Evolutionary conservation across 2,797 vertebrate species (phyloP), one percentile per base, ranked within the genome.

Genomic region (Melanotaenia maccullochi): DNA sequence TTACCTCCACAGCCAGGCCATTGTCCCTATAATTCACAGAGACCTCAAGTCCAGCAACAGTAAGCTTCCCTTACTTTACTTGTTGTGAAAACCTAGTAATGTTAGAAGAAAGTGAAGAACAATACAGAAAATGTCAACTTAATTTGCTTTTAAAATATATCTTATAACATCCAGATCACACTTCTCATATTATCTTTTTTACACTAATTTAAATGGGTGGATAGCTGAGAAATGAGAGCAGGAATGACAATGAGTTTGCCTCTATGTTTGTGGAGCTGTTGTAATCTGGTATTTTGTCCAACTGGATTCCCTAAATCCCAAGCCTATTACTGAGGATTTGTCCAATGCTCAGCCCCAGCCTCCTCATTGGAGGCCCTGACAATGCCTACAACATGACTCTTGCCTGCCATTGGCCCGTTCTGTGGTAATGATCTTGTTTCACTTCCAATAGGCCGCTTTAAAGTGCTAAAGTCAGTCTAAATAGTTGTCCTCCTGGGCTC

Each of bases 21-120:
- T 98, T 60, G 97, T 99, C 36, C 96, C 97, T 78, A 96, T 98
- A 63, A 97, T 99, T 80, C 97, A 99, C 91, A 93, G 97, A 8
- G 97, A 99, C 92, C 96, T 99, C 87, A 99, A 99, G 93, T 99
- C 97, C 90, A 98, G 97, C 94, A 99, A 99, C 94, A 97, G 97
- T 99, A 96, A 98, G 97, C 51, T 1, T 40, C 42, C n/a, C 0
- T 36, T 18, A 52, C 4, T 65, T 44, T 61, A 35, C 54, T 42
- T 76, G 5, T 65, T 16, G 0, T n/a, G 24, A 12, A 25, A 4
- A 3, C 32, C 40, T 20, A 25, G 57, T 7, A 3, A 33, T 38
- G 42, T 60, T 8, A 51, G 8, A 1, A 38, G 38, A 59, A 56
- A 33, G 11, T 0, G 1, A 3, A 44, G 18, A 5, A 0, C 35